phyloP scores from a whole-genome alignment of 2,113 vertebrate genomes.

The Vulpes lagopus region DNA sequence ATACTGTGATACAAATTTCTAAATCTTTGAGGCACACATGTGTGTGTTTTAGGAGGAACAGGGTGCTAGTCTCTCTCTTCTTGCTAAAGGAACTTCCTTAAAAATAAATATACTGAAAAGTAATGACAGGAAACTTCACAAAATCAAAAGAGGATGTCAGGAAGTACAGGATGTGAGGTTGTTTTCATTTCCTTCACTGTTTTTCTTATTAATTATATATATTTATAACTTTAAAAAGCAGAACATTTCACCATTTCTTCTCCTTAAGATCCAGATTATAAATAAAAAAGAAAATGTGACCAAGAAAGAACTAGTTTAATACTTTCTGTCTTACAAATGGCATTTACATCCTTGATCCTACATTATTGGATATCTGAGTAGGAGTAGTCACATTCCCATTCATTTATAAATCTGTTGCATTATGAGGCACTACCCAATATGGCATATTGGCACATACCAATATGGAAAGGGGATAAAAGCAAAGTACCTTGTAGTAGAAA shows the following conservation, averaged over 20 bases:
- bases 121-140: constrained; percentile 79
- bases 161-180: constrained; percentile 64
- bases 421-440: background rate
- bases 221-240: constrained; percentile 60
- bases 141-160: constrained; percentile 76
- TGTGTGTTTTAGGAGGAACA: background rate
- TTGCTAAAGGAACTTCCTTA: constrained; percentile 74
- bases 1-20: background rate
- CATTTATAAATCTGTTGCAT: background rate
- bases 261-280: background rate
- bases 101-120: constrained; percentile 74
- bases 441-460: no score
- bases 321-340: background rate
- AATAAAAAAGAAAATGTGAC: background rate
- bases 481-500: background rate
- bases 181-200: constrained; percentile 70
- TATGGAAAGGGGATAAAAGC: background rate
- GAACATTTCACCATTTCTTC: constrained; percentile 5
- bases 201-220: constrained; percentile 71
- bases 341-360: background rate
- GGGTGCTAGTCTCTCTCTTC: constrained; percentile 34
- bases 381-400: background rate
- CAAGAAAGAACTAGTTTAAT: background rate
- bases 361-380: background rate
- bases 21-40: background rate